Conservation (phyloP, 2,113 vertebrate genomes). For the Nycticorax nycticorax region DNA sequence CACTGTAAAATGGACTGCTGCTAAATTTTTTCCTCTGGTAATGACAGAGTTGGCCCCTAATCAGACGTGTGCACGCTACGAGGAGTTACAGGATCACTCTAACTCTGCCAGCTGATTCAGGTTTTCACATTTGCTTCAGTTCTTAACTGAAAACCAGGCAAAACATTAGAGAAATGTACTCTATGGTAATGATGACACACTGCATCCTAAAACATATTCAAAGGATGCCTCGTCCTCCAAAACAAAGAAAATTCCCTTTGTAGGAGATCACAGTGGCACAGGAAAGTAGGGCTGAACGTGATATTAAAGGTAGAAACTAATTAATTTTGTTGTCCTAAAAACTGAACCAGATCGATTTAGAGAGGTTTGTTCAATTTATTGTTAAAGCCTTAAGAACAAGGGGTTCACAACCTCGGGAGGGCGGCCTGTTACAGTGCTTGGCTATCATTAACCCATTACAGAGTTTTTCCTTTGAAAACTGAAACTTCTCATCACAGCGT, state of each 20-base stretch:
- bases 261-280: background rate
- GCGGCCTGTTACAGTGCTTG: background rate
- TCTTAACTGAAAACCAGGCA: slow-evolving; percentile 1
- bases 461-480: background rate
- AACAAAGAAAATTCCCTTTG: background rate
- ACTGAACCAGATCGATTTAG: background rate
- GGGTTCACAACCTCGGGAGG: background rate
- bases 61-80: background rate
- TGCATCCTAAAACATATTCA: background rate
- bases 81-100: background rate
- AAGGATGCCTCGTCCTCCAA: background rate
- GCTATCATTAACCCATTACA: background rate
- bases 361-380: background rate
- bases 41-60: background rate
- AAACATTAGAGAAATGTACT: slow-evolving; percentile 1
- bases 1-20: background rate
- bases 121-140: slow-evolving; percentile 2
- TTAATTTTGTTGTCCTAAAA: background rate
- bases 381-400: background rate
- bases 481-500: background rate
- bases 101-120: background rate
- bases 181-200: background rate
- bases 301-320: background rate
- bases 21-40: slow-evolving; percentile 19
- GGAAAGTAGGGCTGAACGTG: background rate